Evolutionary conservation across 2,113 vertebrate genomes (phyloP), one percentile per base, ranked within the genome.

Genomic region (Rhombomys opimus): DNA sequence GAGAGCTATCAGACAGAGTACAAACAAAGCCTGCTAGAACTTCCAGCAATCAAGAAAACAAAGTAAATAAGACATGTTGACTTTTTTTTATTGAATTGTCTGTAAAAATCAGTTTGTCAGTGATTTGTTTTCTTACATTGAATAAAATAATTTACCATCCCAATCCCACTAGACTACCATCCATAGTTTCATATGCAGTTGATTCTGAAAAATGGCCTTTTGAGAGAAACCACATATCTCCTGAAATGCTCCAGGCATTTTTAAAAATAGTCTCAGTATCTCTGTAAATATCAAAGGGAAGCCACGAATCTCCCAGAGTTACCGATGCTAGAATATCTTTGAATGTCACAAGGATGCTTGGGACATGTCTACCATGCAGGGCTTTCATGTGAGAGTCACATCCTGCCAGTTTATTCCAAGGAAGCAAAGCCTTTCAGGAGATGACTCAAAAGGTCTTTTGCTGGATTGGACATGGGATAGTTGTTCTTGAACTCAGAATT

Each of bases 211-310:
- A 67, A 87, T 92, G 65, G 87, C 76, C 92, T 98, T 98, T 89
- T 91, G 97, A 32, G 9, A 23, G 9, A 95, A 90, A 94, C 92
- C 92, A 98, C 87, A 38, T 98, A 96, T 90, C 92, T 98, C 68
- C 96, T 67, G 92, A 98, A 90, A 61, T 97, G 92, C n/a, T 65
- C 4, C 41, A 96, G 27, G n/a, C 95, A 86, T 96, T 98, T 98
- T 97, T 54, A 81, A 93, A 98, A 98, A 97, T 81, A 98, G 88
- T 97, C 94, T 96, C 88, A 94, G 13, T 91, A 96, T 97, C 82
- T 95, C 78, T 93, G 95, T 97, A 98, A 98, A 98, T 98, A 98
- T 98, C 98, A 98, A 96, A 97, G 96, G 96, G 97, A 97, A 96
- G 89, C 77, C 95, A 97, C 92, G 97, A 98, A 94, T 94, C 96